Evolutionary conservation across 2,113 vertebrate species (phyloP).

Genomic region (Passer montanus): DNA sequence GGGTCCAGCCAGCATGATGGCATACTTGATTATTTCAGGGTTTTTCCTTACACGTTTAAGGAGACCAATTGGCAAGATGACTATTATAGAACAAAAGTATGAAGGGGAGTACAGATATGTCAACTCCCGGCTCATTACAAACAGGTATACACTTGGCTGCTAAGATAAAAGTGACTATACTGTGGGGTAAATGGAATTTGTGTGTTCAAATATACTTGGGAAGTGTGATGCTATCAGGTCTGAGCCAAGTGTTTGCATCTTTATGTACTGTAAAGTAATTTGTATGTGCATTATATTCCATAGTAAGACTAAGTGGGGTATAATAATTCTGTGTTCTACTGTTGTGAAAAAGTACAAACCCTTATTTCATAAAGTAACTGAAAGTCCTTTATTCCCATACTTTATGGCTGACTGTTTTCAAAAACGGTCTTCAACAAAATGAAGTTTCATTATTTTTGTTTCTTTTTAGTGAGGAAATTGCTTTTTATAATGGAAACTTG

Average conservation of each 20-base stretch:
- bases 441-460: not conserved
- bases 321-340: not conserved
- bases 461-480: conserved; percentile 92
- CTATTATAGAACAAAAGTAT: conserved; percentile 89
- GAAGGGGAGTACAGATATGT: conserved; percentile 97
- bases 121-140: conserved; percentile 97
- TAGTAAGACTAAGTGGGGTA: not conserved
- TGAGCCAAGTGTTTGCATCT: not conserved
- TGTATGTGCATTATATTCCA: not conserved
- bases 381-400: not conserved
- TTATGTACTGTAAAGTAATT: not conserved
- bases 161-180: not conserved
- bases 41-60: conserved; percentile 91
- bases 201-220: not conserved
- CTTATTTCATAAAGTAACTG: not conserved
- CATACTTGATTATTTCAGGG: conserved; percentile 94
- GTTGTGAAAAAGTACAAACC: not conserved
- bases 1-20: conserved; percentile 94
- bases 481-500: conserved; percentile 95
- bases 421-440: not conserved
- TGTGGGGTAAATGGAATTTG: not conserved
- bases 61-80: conserved; percentile 97
- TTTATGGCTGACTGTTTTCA: not conserved
- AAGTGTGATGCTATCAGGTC: not conserved
- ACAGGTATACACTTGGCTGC: conserved; percentile 79